Evolutionary conservation across 2,888 invertebrate genomes (phyloP), one percentile per base, ranked within the genome.

Genomic region (Hololepta plana): DNA sequence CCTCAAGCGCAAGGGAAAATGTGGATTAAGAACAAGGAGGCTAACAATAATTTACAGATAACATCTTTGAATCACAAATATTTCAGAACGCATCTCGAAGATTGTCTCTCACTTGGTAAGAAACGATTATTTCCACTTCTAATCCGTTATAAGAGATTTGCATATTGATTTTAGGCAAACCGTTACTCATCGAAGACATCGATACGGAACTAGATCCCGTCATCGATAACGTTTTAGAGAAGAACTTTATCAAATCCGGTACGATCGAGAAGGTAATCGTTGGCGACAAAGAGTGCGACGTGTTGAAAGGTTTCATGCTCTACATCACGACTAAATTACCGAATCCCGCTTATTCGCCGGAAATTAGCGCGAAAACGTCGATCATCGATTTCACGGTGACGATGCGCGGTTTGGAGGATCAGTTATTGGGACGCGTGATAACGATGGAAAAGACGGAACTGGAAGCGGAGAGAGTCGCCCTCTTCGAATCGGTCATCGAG

Each of bases 351-450:
- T 95, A 93, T 53, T 90, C 91, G 8, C 95, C 95, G 0, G 95
- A 95, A 60, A 77, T 95, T 36, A 87, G 88, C 43, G 93, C 95
- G 1, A 90, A 90, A 51, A 91, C 91, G 0, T 87, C 91, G 1
- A 90, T 95, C 28, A 93, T 95, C 40, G 93, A 95, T 51, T 95
- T 95, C 47, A 95, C 95, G 2, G 95, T 95, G 2, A 95, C 95
- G 3, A 90, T 90, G 80, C 72, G 82, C 45, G 54, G 95, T 6
- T 57, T 95, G 14, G 95, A 95, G 56, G 95, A 95, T 55, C 95
- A 95, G 48, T 57, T 95, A 4, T 55, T 95, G 13, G 93, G 85
- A 3, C 64, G 93, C 34, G 93, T 95, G 1, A 95, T 95, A 45
- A 55, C 90, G 10, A 93, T 90, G 75, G 95, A 95, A 51, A 93